Percentiles rank a stretch among this genome's conserved stretches.
These are phyloP conservation scores for Neofelis nebulosa DNA, from an alignment of 2,113 vertebrate genomes.

Conservation along the genomic window DNA sequence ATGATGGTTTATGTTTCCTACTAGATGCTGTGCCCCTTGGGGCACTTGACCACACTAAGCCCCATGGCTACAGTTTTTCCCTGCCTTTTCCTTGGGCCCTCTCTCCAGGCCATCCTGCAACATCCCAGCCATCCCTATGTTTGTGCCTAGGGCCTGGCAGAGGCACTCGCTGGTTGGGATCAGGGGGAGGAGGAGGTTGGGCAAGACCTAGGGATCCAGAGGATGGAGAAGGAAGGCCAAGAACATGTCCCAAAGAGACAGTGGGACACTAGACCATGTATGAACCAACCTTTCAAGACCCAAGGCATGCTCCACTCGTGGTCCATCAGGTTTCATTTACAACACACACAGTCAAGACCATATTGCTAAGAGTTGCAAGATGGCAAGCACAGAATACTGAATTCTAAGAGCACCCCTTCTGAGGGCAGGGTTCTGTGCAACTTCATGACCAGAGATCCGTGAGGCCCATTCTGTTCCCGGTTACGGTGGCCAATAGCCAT, in stretches of 20 bases:
- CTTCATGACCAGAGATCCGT: background rate
- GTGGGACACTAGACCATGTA: background rate
- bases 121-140: too few species aligned
- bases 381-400: background rate
- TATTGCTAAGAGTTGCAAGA: background rate
- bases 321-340: background rate
- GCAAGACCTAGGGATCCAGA: background rate
- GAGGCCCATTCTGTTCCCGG: background rate
- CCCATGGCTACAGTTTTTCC: background rate
- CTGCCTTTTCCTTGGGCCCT: background rate
- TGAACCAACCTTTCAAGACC: background rate
- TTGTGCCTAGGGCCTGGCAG: background rate
- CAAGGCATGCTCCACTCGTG: background rate
- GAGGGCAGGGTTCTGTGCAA: background rate
- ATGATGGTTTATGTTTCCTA: background rate
- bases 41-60: accelerated
- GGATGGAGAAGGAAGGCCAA: background rate
- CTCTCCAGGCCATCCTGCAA: background rate
- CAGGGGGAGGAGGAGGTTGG: background rate
- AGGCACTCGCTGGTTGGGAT: background rate
- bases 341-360: background rate
- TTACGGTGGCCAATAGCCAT: background rate
- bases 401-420: background rate
- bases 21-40: background rate
- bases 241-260: background rate